Conservation (phyloP, 2,797 vertebrate species). For the Melanotaenia boesemani region DNA sequence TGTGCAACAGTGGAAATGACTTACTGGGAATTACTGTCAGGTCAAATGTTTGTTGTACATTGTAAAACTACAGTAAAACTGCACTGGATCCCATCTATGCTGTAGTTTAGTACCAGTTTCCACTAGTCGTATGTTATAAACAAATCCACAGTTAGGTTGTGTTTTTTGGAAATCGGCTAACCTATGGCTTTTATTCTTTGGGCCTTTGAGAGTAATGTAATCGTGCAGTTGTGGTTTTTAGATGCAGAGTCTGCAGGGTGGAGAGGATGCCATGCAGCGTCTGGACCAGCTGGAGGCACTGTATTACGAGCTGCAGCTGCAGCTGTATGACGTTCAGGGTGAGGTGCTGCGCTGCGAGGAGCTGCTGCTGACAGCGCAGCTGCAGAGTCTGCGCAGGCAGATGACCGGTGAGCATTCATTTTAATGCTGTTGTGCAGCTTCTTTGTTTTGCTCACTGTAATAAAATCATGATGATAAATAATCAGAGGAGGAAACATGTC, state of each 20-base stretch:
- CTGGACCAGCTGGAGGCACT: slow-evolving; percentile 95
- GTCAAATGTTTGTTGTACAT: slow-evolving; percentile 25
- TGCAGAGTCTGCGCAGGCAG: slow-evolving; percentile 94
- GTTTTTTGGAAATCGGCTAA: not conserved
- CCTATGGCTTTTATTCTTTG: not conserved
- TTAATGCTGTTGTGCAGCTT: too few relatives aligned
- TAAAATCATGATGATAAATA: not conserved
- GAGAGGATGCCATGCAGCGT: slow-evolving; percentile 91
- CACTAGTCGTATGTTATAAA: not conserved
- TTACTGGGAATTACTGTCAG: slow-evolving; percentile 32
- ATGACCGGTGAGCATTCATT: slow-evolving; percentile 86
- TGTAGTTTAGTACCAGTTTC: not conserved
- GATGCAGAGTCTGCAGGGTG: slow-evolving; percentile 94
- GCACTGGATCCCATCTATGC: not conserved
- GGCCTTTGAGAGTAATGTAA: not conserved
- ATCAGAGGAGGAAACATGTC: not conserved
- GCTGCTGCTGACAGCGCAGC: slow-evolving; percentile 92
- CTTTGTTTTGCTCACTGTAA: not conserved
- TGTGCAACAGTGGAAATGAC: slow-evolving; percentile 46
- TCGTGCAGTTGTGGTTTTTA: slow-evolving; percentile 53
- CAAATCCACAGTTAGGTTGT: slow-evolving; percentile 3
- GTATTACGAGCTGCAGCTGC: slow-evolving; percentile 95
- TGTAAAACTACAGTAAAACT: not conserved
- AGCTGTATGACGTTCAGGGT: slow-evolving; percentile 95
- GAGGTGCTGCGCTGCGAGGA: slow-evolving; percentile 97